Conservation (phyloP, 1,140 invertebrate genomes). For the Diabrotica undecimpunctata region DNA sequence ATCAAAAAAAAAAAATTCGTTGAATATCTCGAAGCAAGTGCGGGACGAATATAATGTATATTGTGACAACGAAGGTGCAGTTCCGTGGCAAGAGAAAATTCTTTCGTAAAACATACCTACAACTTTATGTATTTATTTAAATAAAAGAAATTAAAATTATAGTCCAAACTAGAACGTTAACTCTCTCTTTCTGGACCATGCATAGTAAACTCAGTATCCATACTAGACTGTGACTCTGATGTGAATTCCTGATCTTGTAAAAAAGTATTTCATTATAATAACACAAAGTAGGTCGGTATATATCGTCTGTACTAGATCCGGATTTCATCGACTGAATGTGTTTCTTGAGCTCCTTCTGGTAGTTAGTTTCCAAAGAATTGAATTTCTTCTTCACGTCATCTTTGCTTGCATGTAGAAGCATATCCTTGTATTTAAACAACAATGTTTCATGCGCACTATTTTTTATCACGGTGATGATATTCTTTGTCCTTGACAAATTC, state of each 20-base stretch:
- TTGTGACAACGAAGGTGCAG: too few relatives aligned
- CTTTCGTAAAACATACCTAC: background rate
- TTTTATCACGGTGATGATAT: background rate
- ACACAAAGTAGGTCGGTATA: too few relatives aligned
- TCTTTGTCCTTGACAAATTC: background rate
- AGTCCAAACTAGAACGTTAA: background rate
- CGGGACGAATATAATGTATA: too few relatives aligned
- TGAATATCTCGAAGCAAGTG: too few relatives aligned
- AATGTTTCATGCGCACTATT: background rate
- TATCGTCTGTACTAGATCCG: background rate
- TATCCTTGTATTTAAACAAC: background rate
- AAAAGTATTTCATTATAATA: too few relatives aligned
- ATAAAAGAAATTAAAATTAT: conserved; percentile 1
- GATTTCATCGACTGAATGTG: background rate
- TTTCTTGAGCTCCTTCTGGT: background rate
- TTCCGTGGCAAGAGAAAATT: background rate
- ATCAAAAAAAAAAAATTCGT: too few relatives aligned
- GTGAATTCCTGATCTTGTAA: background rate
- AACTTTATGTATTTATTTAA: background rate
- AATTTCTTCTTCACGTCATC: background rate
- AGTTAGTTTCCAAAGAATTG: background rate
- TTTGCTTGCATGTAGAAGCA: background rate
- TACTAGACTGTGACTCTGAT: too few relatives aligned
- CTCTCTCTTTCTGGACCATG: background rate
- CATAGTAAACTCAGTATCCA: too few relatives aligned